Evolutionary conservation across 92 coral and sea anemone genomes (phyloP), one percentile per base, ranked within the genome.

Genomic region (Siderastrea siderea): DNA sequence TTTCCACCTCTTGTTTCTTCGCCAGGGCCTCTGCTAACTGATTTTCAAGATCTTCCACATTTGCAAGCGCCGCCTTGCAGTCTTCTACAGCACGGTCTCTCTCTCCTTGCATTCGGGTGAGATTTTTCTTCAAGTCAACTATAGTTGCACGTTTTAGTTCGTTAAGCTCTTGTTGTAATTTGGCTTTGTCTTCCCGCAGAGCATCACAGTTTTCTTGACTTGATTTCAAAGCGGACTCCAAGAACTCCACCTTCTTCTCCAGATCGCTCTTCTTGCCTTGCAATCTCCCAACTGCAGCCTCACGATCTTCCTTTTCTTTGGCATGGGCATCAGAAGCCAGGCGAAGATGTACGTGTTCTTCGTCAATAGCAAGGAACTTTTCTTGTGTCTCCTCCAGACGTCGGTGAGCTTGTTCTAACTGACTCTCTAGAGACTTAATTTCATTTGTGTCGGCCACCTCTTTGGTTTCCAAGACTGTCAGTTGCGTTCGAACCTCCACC

Each of bases 71-170:
- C 55, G 91, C 90, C 58, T 82, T 94, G 67, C 86, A 89, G 50
- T 95, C 96, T 64, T 92, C 94, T 48, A 88, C 50, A 66, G 96
- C 96, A 52, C 90, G 94, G 57, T 95, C 98, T 79, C 96, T 88
- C 50, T 95, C 98, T 57, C 90, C 73, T 45, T 85, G 84, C 48
- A 91, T 87, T 68, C 88, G 92, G 43, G 90, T 93, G 13, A 90
- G 85, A 14, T 87, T 71, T 26, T 73, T 84, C 62, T 89, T 93
- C 26, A 91, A 87, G 60, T 93, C 97, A 63, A 75, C 88, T 7
- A 86, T 55, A 43, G 91, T 71, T 62, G 81, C 86, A 73, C 94
- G 92, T 68, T 81, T 65, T 44, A 89, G 74, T 15, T 81, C 82
- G 83, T 83, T 80, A 14, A 82, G 81, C n/a, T 95, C 96, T 52